Base-by-base conservation (phyloP, 1,140 invertebrate species). In the Dendrolimus punctatus region DNA sequence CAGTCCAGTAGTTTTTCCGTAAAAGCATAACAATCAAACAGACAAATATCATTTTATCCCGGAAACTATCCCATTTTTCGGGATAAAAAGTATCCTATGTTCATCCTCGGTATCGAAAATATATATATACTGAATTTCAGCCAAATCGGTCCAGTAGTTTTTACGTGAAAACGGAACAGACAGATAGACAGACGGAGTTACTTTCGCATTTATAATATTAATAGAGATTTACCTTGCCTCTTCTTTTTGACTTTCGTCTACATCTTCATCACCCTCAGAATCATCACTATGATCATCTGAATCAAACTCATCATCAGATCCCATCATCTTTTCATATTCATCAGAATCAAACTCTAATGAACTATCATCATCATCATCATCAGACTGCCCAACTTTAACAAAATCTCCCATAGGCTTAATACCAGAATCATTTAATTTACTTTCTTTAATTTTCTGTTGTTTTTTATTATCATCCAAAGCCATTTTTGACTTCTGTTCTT, bases 271-370 rank as follows among this genome's bases (percentile, higher is more conserved):
- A 44, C 58, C 57, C 53, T 40, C 57, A 43, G 51, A 61, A 6
- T 45, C 57, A 40, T 62, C 57, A 48, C 42, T 51, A 7, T 37
- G 38, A 44, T 45, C 43, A 8, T 45, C 43, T 9, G 50, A 50
- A 8, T 65, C 62, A 48, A 57, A 65, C 48, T 70, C 62, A 50
- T 63, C 66, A 52, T 60, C 50, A 23, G 23, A 23, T 57, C 62
- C 62, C 10, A 76, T 50, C 53, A 73, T 60, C 46, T 77, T 78
- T 8, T 78, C 71, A 73, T 61, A 83, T 53, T 74, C 78, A 73
- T 81, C 78, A 44, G 80, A 83, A 57, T 80, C 73, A 74, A 83
- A 83, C 2, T 70, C 61, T 6, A 62, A 46, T 38, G 71, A 71
- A 46, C 72, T 72, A 42, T 78, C 77, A 66, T 68, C 70, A 7